These are phyloP conservation scores for Nerophis lumbriciformis DNA, from an alignment of 2,113 vertebrate species.

Conservation along the genomic window DNA sequence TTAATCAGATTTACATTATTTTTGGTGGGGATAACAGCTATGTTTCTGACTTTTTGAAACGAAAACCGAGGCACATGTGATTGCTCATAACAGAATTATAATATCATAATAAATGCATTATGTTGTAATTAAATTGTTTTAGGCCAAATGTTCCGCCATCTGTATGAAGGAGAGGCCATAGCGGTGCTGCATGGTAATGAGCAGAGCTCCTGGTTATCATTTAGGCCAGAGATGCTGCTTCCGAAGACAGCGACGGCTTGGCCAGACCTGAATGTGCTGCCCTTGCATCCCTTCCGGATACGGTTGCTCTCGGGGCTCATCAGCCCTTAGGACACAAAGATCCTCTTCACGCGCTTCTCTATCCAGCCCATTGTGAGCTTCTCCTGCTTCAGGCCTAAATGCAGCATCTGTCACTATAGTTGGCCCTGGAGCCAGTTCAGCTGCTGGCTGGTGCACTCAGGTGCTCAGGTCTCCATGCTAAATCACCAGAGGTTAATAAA, in stretches of 20 bases:
- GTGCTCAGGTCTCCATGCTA: constrained; percentile 37
- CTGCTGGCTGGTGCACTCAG: constrained; percentile 58
- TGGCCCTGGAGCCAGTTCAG: constrained; percentile 61
- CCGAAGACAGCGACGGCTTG: constrained; percentile 60
- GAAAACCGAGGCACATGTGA: no score
- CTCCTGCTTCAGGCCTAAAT: constrained; percentile 56
- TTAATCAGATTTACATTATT: no score
- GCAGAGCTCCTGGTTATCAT: constrained; percentile 43
- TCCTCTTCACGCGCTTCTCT: constrained; percentile 68
- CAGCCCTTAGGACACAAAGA: constrained; percentile 58
- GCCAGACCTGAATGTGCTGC: constrained; percentile 68
- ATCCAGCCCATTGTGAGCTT: constrained; percentile 65
- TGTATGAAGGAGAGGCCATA: constrained; percentile 14
- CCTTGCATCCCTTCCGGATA: constrained; percentile 64
- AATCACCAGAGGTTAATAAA: constrained; percentile 4
- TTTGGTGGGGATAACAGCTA: neutral
- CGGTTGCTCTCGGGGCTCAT: constrained; percentile 45
- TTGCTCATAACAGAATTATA: neutral
- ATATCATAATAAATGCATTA: neutral
- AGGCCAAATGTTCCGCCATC: neutral
- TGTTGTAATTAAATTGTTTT: neutral
- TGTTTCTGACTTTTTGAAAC: neutral
- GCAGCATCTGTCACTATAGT: constrained; percentile 62
- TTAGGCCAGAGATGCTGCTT: constrained; percentile 62
- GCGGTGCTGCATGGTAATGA: constrained; percentile 43